These are phyloP conservation scores for Platycercus adscitus DNA, from an alignment of 2,113 vertebrate species.

Conservation along the genomic window DNA sequence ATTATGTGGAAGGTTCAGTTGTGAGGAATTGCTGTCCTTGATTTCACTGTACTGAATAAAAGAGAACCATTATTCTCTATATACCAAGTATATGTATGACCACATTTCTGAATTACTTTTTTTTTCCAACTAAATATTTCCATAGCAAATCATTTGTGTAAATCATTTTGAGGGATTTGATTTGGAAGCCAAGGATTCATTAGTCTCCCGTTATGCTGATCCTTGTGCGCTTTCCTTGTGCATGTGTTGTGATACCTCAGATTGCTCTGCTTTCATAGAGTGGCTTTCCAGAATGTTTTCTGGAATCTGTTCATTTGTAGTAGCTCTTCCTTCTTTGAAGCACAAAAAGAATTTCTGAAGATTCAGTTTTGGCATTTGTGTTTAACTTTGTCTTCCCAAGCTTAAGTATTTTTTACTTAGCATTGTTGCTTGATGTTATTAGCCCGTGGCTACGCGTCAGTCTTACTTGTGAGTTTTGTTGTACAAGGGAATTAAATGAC, in stretches of 20 bases:
- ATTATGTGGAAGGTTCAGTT: not conserved
- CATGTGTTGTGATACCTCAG: accelerated
- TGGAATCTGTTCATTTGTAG: not conserved
- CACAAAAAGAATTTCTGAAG: not conserved
- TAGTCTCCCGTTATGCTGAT: not conserved
- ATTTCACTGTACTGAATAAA: not conserved
- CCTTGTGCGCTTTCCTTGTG: not conserved
- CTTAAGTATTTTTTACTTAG: not conserved
- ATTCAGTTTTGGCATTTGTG: not conserved
- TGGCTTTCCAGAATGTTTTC: not conserved
- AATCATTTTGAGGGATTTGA: not conserved
- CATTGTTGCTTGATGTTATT: not conserved
- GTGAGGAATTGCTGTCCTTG: not conserved
- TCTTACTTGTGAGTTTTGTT: not conserved
- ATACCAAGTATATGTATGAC: not conserved
- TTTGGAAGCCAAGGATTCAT: not conserved
- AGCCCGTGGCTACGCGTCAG: not conserved
- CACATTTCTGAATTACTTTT: not conserved
- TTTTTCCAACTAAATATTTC: not conserved
- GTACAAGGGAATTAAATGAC: not conserved
- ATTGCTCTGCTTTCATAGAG: not conserved
- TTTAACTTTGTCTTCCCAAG: not conserved
- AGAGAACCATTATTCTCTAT: not conserved
- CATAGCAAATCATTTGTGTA: not conserved
- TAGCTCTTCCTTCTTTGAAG: not conserved